Base-by-base conservation (phyloP, 2,888 invertebrate species). In the Platycnemis pennipes region DNA sequence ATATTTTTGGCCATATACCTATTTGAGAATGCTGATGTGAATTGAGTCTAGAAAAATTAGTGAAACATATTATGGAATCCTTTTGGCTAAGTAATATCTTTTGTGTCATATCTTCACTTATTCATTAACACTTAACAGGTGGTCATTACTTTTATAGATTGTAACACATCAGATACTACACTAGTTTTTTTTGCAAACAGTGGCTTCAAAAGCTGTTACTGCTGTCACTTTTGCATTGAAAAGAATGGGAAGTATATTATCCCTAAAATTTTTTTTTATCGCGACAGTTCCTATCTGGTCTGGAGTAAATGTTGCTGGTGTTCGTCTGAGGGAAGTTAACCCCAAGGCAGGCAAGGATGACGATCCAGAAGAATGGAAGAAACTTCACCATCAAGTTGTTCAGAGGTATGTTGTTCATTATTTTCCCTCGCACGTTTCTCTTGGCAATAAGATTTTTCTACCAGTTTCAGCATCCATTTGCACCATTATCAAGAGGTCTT, bases 271-370 rank as follows among this genome's bases (percentile, higher is more conserved):
- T 63, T 37, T 77, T 31, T 16, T 37, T 77, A 16, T 37, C 16
- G 37, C 13, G 95, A 13, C 96, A 98, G 98, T 99, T 95, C 98
- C 99, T 16, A 98, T 99, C 0, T 99, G 99, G 99, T 99, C 99
- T 0, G 98, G 99, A 22, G 99, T 99, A 44, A 99, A 99, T 96
- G 97, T 99, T 88, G 99, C 99, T 13, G 99, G 99, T 13, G 99
- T 99, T 0, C 97, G 98, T 5, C 97, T 99, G 94, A 97, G 97
- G 95, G 98, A 99, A 95, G 96, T 99, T 56, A 98, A 98, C 96
- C 98, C 98, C 42, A 96, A 97, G 87, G 97, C 98, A 94, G 99
- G 99, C 77, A 97, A 97, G 0, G 97, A 97, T 0, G 96, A 97
- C 0, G 99, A 99, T 96, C 96, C 97, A 0, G 99, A 99, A 96